A percentile compares a stretch with the other conserved stretches of the same genome.
These are phyloP conservation scores for Coryphaenoides rupestris DNA, from an alignment of 2,113 vertebrate species.

Conservation along the genomic window DNA sequence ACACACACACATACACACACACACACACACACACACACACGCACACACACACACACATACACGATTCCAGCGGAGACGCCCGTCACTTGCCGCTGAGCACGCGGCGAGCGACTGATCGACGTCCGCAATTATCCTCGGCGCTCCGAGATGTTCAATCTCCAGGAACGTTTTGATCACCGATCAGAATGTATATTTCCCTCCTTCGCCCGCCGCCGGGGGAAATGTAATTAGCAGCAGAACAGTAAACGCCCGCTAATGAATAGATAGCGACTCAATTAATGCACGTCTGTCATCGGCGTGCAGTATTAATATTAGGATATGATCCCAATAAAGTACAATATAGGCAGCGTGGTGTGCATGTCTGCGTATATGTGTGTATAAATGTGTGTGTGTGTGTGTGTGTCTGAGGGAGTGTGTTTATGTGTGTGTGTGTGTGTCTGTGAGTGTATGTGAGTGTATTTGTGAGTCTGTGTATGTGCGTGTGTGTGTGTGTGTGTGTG, in stretches of 20 bases:
- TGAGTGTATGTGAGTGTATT: too few relatives aligned
- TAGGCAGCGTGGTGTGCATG: constrained; percentile 1
- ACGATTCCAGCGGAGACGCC: constrained; percentile 30
- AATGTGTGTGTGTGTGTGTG: constrained; percentile 19
- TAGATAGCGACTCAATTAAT: too few relatives aligned
- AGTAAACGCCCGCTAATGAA: too few relatives aligned
- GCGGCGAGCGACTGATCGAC: constrained; percentile 17
- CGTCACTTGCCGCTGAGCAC: constrained; percentile 22
- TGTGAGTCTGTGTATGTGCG: too few relatives aligned
- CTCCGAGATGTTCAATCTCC: too few relatives aligned
- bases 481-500: too few relatives aligned
- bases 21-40: constrained; percentile 1
- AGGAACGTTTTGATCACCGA: too few relatives aligned
- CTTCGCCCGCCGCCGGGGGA: too few relatives aligned
- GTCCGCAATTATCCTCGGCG: too few relatives aligned
- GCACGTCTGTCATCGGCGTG: not conserved
- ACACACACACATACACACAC: constrained; percentile 5
- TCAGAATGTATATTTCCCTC: too few relatives aligned
- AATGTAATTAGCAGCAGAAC: too few relatives aligned
- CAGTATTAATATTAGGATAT: not conserved
- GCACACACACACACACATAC: constrained; percentile 5
- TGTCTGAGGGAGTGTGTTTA: constrained; percentile 36
- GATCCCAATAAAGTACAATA: too few relatives aligned
- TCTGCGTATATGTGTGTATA: constrained; percentile 6
- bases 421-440: constrained; percentile 10